These are phyloP conservation scores for Therioaphis trifolii DNA, from an alignment of 2,888 invertebrate species.

Conservation along the genomic window DNA sequence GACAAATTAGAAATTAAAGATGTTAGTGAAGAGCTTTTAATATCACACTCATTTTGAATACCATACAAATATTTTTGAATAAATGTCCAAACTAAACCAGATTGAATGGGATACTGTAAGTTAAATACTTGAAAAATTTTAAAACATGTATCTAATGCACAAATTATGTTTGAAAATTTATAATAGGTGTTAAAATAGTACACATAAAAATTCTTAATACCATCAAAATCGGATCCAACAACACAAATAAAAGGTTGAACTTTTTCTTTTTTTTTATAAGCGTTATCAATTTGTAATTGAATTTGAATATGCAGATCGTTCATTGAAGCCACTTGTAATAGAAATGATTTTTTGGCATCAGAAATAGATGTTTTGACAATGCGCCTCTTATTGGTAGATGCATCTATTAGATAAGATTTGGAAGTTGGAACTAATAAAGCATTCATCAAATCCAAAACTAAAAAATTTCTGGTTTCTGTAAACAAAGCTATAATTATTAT, in stretches of 20 bases:
- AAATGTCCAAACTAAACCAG: slow-evolving; percentile 18
- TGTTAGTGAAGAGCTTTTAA: not conserved
- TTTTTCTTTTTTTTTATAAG: slow-evolving; percentile 22
- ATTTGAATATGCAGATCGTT: slow-evolving; percentile 14
- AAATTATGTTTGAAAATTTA: not conserved
- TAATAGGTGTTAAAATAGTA: slow-evolving; percentile 39
- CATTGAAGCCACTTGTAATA: not conserved
- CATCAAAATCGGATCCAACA: not conserved
- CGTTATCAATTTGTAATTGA: slow-evolving; percentile 18
- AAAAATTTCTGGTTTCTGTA: slow-evolving; percentile 17
- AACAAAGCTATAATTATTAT: not conserved
- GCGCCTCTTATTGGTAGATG: not conserved
- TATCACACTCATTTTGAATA: slow-evolving; percentile 21
- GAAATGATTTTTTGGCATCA: not conserved
- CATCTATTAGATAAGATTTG: not conserved
- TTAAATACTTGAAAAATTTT: slow-evolving; percentile 29
- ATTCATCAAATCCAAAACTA: slow-evolving; percentile 27
- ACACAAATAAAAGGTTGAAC: not conserved
- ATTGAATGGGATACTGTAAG: slow-evolving; percentile 2
- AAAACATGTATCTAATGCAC: slow-evolving; percentile 5
- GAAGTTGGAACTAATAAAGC: slow-evolving; percentile 23
- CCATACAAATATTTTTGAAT: slow-evolving; percentile 5
- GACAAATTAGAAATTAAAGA: slow-evolving; percentile 28
- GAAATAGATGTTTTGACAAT: not conserved
- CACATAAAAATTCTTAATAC: slow-evolving; percentile 12